Evolutionary conservation across 2,888 invertebrate genomes (phyloP).

Genomic region (Melieria picta): DNA sequence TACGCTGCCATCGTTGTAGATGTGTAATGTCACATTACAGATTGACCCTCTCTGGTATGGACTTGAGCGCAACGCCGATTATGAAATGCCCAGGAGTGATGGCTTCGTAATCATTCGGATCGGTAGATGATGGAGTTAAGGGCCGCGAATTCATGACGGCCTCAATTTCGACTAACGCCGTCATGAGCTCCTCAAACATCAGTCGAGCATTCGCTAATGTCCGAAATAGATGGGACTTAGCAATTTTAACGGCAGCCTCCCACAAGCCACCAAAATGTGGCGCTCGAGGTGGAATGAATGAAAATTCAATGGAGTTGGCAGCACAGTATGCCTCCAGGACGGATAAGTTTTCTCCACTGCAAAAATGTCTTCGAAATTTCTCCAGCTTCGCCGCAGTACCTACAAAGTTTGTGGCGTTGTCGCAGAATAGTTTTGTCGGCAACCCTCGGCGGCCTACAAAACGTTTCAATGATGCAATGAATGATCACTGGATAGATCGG

Average conservation of each 20-base stretch:
- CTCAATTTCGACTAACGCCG: not conserved
- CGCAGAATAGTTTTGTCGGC: constrained; percentile 22
- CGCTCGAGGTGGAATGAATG: constrained; percentile 12
- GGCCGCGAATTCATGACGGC: constrained; percentile 5
- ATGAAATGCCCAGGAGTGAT: not conserved
- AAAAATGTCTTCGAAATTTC: not conserved
- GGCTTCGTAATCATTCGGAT: not conserved
- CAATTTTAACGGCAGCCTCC: no score
- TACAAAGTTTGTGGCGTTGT: constrained; percentile 32
- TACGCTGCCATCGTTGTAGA: not conserved
- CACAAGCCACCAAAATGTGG: not conserved
- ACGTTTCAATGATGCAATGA: constrained; percentile 29
- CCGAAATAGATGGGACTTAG: not conserved
- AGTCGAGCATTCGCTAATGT: constrained; percentile 6
- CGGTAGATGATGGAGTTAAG: not conserved
- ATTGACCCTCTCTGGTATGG: constrained; percentile 10
- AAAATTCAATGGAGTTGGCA: constrained; percentile 7
- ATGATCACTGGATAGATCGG: constrained; percentile 29
- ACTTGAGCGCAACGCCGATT: not conserved
- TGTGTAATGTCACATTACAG: constrained; percentile 12
- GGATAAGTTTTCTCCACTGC: not conserved
- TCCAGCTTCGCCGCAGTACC: not conserved
- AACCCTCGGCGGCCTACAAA: constrained; percentile 26
- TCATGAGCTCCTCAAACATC: no score
- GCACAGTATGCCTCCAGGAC: not conserved